These are phyloP conservation scores for Diabrotica virgifera DNA, from an alignment of 1,140 invertebrate species.

Conservation along the genomic window DNA sequence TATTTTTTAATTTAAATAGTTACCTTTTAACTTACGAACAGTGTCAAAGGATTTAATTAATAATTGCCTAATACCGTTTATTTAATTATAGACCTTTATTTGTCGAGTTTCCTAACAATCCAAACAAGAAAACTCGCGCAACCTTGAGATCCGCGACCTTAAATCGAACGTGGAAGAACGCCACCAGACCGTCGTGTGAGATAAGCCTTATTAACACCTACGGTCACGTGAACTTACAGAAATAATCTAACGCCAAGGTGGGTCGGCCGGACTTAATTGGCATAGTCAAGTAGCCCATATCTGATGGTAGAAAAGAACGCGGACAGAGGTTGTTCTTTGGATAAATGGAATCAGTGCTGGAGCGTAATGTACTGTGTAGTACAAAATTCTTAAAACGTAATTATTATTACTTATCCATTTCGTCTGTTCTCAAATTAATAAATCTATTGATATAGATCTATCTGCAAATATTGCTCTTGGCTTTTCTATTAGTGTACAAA, in stretches of 20 bases:
- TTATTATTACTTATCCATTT: too few species aligned
- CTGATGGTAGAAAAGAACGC: not conserved
- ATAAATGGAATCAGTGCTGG: not conserved
- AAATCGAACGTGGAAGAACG: constrained; percentile 12
- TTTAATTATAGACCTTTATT: too few species aligned
- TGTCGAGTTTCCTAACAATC: too few species aligned
- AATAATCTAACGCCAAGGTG: constrained; percentile 26
- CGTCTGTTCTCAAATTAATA: too few species aligned
- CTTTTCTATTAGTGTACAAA: too few species aligned
- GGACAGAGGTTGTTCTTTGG: not conserved
- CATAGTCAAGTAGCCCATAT: constrained; percentile 22
- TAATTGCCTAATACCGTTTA: too few species aligned
- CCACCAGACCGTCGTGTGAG: not conserved
- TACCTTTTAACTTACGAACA: too few species aligned
- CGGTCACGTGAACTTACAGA: constrained; percentile 21
- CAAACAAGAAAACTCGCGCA: not conserved
- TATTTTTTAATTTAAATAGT: too few species aligned
- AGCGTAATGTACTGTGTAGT: not conserved
- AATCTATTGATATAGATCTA: too few species aligned
- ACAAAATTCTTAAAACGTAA: too few species aligned
- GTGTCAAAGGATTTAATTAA: too few species aligned
- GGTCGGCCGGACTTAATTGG: constrained; percentile 24
- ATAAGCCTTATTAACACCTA: constrained; percentile 29
- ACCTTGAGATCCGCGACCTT: constrained; percentile 11
- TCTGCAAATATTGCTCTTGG: too few species aligned